Base-by-base conservation (phyloP, 1,140 invertebrate genomes). In the Campodea augens region DNA sequence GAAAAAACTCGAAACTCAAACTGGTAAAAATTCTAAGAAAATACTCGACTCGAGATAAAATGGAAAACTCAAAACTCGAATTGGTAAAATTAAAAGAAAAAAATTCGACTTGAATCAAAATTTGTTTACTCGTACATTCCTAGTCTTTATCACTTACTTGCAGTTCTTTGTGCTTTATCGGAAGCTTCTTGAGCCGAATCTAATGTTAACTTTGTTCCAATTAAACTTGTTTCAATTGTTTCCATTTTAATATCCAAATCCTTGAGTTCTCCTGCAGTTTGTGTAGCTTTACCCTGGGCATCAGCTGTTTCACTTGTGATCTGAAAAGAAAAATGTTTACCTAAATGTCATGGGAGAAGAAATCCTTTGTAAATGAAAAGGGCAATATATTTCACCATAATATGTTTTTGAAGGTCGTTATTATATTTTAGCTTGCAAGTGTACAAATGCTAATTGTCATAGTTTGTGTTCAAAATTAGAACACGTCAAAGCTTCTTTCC, bases 191-290 rank as follows among this genome's bases (percentile, higher is more conserved):
- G 58, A 0, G 77, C 64, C 24, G 72, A 63, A 20, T 70, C n/a
- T n/a, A n/a, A n/a, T n/a, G n/a, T n/a, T n/a, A n/a, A 62, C 51
- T 82, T 74, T 58, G 89, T 88, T 56, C 76, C 77, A 2, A 78
- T 65, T 40, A 79, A 80, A 54, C 79, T 74, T 41, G 75, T 78
- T 53, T 84, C 76, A 7, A 92, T 64, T 27, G 72, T 69, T 48
- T 75, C 74, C 13, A 90, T 60, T 41, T 74, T 67, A 0, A 63
- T 62, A 29, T 78, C 73, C 41, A 91, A 57, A 1, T 61, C 55
- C 32, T 76, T 69, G 1, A 90, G 78, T 32, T 77, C 72, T 23
- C 68, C 62, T 24, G 74, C 69, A 1, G 82, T 85, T 43, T 74
- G 70, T 45, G 76, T 75, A 0, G 83, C 76, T 50, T 78, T 79